Percentiles rank a stretch among this genome's conserved stretches.
Conservation (phyloP, 2,888 invertebrate genomes). For the Zhuqinia jingwanae region DNA sequence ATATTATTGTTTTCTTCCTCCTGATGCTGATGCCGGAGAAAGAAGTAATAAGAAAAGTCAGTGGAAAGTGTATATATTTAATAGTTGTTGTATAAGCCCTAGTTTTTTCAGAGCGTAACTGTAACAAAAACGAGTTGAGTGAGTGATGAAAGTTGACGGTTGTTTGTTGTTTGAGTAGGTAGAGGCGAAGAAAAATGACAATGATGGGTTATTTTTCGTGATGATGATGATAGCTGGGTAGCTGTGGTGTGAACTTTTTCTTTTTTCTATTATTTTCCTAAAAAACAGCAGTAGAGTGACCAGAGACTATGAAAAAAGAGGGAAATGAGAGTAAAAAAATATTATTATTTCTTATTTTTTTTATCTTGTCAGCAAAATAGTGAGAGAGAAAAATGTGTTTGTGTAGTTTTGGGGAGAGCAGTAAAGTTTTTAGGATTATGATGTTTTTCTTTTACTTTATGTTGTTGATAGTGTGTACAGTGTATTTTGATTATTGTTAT, state of each 20-base stretch:
- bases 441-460: conserved; percentile 14
- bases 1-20: conserved; percentile 6
- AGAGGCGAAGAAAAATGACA: conserved; percentile 17
- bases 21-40: not conserved
- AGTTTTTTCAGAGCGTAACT: too few relatives aligned
- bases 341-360: conserved; percentile 9
- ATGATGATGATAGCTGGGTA: not conserved
- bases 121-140: too few relatives aligned
- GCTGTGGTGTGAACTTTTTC: not conserved
- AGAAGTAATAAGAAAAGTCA: not conserved
- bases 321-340: not conserved
- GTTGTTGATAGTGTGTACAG: not conserved
- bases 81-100: not conserved
- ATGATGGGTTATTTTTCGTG: not conserved
- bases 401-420: not conserved
- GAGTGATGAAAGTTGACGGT: conserved; percentile 49
- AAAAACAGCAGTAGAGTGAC: too few relatives aligned
- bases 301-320: not conserved
- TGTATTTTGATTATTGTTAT: conserved; percentile 33
- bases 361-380: not conserved
- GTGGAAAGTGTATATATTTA: conserved; percentile 10
- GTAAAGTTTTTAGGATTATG: conserved; percentile 12
- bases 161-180: conserved; percentile 40
- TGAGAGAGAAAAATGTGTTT: conserved; percentile 16
- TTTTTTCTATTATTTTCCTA: conserved; percentile 17